A percentile compares a stretch with the other conserved stretches of the same genome.
phyloP scores from a whole-genome alignment of 2,113 vertebrate genomes.

The Trinectes maculatus region DNA sequence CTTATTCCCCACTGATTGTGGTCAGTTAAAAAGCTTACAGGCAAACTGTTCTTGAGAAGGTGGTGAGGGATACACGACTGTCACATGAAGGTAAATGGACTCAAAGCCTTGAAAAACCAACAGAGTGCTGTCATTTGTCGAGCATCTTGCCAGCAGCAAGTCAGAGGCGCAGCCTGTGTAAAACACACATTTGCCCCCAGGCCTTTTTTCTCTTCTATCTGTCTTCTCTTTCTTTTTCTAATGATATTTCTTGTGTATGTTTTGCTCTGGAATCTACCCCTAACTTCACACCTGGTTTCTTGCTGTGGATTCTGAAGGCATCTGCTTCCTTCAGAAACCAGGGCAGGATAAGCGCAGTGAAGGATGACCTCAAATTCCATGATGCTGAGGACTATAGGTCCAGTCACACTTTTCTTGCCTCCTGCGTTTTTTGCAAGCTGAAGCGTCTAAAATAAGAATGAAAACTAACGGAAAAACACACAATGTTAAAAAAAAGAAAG shows the following conservation, averaged over 20 bases:
- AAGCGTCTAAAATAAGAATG: slow-evolving; percentile 21
- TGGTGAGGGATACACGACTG: slow-evolving; percentile 56
- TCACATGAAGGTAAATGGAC: slow-evolving; percentile 76
- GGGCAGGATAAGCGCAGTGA: slow-evolving; percentile 47
- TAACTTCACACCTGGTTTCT: slow-evolving; percentile 56
- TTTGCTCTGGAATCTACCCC: slow-evolving; percentile 68
- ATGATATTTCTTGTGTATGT: slow-evolving; percentile 64
- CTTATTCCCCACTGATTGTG: slow-evolving; percentile 4
- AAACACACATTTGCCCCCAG: slow-evolving; percentile 84
- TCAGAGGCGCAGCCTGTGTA: slow-evolving; percentile 82
- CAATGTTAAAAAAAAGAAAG: not conserved
- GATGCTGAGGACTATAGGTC: slow-evolving; percentile 19
- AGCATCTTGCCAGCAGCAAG: slow-evolving; percentile 82
- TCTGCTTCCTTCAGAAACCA: slow-evolving; percentile 45
- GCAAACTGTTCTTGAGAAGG: slow-evolving; percentile 22
- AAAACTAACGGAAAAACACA: not conserved
- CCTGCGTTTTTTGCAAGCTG: slow-evolving; percentile 30
- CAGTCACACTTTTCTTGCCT: slow-evolving; percentile 26
- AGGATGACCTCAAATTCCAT: slow-evolving; percentile 46
- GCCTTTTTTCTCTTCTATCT: slow-evolving; percentile 60
- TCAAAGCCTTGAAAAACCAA: slow-evolving; percentile 72
- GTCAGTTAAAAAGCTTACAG: slow-evolving; percentile 9
- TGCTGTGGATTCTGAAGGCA: slow-evolving; percentile 49
- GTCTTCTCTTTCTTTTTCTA: slow-evolving; percentile 45
- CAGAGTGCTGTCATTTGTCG: slow-evolving; percentile 80